Evolutionary conservation across 2,888 invertebrate genomes (phyloP).

Genomic region (Stenichneumon culpator): DNA sequence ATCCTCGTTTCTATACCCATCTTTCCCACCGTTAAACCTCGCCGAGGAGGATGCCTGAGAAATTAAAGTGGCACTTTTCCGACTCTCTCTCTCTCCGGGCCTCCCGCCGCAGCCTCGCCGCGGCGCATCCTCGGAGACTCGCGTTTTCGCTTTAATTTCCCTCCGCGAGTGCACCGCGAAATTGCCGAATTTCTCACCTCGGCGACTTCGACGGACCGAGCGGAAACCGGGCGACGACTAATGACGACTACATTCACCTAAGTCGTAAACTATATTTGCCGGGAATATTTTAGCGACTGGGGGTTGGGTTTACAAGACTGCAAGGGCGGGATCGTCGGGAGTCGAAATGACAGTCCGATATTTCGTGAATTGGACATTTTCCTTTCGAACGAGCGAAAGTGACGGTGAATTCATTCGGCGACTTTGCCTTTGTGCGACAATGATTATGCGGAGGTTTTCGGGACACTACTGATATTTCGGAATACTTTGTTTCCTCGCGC

Average conservation of each 20-base stretch:
- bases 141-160: background rate
- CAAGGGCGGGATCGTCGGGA: too few relatives aligned
- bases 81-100: background rate
- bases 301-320: background rate
- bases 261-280: background rate
- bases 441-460: too few relatives aligned
- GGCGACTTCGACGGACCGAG: background rate
- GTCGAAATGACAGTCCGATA: too few relatives aligned
- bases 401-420: too few relatives aligned
- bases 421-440: too few relatives aligned
- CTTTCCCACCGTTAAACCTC: constrained; percentile 9
- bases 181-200: constrained; percentile 37
- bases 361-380: too few relatives aligned
- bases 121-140: background rate
- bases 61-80: constrained; percentile 47
- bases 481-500: background rate
- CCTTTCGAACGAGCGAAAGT: too few relatives aligned
- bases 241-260: background rate
- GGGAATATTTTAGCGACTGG: background rate
- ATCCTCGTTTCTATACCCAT: constrained; percentile 6
- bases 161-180: background rate
- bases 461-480: too few relatives aligned
- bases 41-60: constrained; percentile 4
- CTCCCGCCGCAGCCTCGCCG: background rate
- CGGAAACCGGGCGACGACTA: background rate